Evolutionary conservation across 2,113 vertebrate genomes (phyloP), one percentile per base, ranked within the genome.

Genomic region (Syngnathus floridae): DNA sequence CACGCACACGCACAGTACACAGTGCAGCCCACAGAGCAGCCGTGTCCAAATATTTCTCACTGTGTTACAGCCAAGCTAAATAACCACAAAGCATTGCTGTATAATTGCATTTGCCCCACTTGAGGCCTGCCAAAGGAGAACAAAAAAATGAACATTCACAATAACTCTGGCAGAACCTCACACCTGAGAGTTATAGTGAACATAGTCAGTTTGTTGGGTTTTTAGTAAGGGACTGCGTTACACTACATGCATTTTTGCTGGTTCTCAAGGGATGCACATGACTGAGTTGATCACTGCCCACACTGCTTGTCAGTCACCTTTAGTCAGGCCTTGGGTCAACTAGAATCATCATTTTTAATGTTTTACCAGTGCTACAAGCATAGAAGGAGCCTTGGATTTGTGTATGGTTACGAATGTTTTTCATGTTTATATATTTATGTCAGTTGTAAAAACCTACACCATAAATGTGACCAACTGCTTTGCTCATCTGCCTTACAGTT

Each of bases 11-110:
- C 40, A 41, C 40, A 41, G 31, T 13, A 57, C 75, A 51, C 2
- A 36, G 48, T 60, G 73, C 73, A 37, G 71, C 71, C 73, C 1
- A 52, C 79, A 70, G 78, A 80, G 65, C 66, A 71, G 71, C 78
- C 55, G 51, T 72, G 76, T 77, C 82, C 81, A 87, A 87, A 86
- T 78, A 86, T 78, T 66, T 76, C 75, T 73, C 74, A 73, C 69
- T 72, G 72, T 76, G 67, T 65, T 81, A 72, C 70, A 72, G 75
- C 82, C 79, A 83, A 84, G 74, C 77, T 76, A 84, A 87, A 84
- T 78, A 87, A 81, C 67, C 16, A 16, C 58, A 17, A n/a, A 82
- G 76, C 66, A 62, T 43, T 45, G 72, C 76, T 77, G 76, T 77
- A 80, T 83, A 79, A 87, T 83, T 86, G 77, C 41, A 21, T 81